These are phyloP conservation scores for Mugil cephalus DNA, from an alignment of 2,113 vertebrate genomes.

Conservation along the genomic window DNA sequence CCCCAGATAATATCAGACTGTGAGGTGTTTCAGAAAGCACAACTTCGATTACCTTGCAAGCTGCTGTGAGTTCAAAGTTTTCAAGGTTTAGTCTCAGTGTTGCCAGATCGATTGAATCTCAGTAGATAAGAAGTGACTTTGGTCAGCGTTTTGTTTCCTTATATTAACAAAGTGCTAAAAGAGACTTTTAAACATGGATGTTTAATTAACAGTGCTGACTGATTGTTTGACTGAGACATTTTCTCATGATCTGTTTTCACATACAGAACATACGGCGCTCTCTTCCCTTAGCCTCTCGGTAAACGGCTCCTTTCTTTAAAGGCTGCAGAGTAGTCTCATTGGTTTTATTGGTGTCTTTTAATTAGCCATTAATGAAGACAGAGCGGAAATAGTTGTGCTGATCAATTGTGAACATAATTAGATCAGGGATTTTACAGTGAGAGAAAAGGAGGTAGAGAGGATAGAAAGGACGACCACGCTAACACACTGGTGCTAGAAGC, in stretches of 20 bases:
- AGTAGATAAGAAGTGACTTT: not conserved
- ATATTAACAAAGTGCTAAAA: not conserved
- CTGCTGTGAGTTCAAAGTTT: constrained; percentile 5
- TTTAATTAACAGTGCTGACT: too few species aligned
- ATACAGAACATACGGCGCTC: too few species aligned
- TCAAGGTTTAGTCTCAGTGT: not conserved
- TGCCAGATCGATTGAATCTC: not conserved
- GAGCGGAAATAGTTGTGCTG: constrained; percentile 59
- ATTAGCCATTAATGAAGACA: constrained; percentile 74
- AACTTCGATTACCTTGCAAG: not conserved
- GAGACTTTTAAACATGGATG: too few species aligned
- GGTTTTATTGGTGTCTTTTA: constrained; percentile 70
- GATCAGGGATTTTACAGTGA: constrained; percentile 57
- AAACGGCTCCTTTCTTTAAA: constrained; percentile 14
- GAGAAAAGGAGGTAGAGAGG: not conserved
- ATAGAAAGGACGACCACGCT: constrained; percentile 15
- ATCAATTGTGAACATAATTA: constrained; percentile 76
- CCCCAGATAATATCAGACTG: not conserved
- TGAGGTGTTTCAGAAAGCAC: not conserved
- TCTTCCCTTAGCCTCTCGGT: not conserved
- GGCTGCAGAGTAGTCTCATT: constrained; percentile 9
- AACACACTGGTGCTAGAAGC: constrained; percentile 12
- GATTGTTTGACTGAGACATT: too few species aligned
- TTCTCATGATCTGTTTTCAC: too few species aligned
- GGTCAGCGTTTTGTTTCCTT: not conserved